A percentile compares a stretch with the other conserved stretches of the same genome.
These are phyloP conservation scores for Anthopleura sola DNA, from an alignment of 64 coral and sea anemone species.

Conservation along the genomic window DNA sequence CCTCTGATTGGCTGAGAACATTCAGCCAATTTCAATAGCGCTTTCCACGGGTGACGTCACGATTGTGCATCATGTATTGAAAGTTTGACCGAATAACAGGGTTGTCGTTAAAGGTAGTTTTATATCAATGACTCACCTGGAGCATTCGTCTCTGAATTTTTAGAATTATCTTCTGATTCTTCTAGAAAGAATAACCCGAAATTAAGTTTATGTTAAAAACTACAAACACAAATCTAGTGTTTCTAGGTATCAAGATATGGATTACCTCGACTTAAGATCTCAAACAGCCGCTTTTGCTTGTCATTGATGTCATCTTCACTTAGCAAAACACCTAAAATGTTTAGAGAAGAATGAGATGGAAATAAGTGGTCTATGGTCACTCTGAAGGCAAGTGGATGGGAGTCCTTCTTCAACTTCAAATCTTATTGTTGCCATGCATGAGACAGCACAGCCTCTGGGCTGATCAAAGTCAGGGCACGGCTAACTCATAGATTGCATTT, in stretches of 20 bases:
- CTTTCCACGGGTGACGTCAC: no score
- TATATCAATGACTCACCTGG: background rate
- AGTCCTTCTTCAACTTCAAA: background rate
- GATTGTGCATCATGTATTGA: no score
- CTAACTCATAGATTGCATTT: no score
- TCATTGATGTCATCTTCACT: background rate
- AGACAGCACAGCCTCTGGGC: no score
- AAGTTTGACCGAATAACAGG: no score
- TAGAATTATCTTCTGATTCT: background rate
- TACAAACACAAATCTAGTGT: no score
- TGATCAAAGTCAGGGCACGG: no score
- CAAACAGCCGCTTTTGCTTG: background rate
- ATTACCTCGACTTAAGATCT: background rate
- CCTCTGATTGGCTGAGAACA: no score
- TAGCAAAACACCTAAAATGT: background rate
- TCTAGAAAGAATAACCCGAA: background rate
- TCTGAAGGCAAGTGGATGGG: background rate
- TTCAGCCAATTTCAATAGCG: no score
- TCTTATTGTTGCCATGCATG: no score
- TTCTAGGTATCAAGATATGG: background rate
- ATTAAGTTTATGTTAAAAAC: no score
- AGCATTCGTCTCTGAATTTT: background rate
- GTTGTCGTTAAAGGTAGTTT: background rate
- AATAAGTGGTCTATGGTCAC: background rate
- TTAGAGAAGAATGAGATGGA: background rate